Evolutionary conservation across 2,888 invertebrate species (phyloP).

Genomic region (Brachynemurus nebulosus): DNA sequence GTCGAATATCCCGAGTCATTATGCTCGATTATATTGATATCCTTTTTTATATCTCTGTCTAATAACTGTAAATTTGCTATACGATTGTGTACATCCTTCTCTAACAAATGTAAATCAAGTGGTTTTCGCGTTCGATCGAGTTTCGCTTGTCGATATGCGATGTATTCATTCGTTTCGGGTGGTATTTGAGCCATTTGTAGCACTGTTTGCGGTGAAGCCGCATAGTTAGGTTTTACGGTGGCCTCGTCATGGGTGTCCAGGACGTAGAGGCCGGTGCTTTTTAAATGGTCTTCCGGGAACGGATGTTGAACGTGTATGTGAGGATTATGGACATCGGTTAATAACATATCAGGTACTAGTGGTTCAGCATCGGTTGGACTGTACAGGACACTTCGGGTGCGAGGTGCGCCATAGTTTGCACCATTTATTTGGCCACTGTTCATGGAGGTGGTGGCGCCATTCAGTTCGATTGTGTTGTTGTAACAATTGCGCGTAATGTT

Average conservation of each 20-base stretch:
- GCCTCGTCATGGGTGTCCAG: constrained; percentile 1
- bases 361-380: constrained; percentile 30
- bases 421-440: neutral
- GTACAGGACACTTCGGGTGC: constrained; percentile 36
- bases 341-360: neutral
- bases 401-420: constrained; percentile 12
- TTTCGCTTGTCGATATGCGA: neutral
- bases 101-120: constrained; percentile 6
- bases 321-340: constrained; percentile 3
- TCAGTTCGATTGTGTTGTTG: neutral
- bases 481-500: constrained; percentile 25
- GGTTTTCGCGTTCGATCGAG: neutral
- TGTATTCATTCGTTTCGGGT: neutral
- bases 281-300: neutral
- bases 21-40: constrained; percentile 49
- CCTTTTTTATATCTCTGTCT: constrained; percentile 12
- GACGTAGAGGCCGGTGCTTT: neutral
- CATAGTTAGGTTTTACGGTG: neutral
- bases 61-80: constrained; percentile 10
- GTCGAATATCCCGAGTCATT: constrained; percentile 81
- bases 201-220: neutral
- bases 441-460: neutral
- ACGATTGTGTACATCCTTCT: constrained; percentile 8
- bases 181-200: neutral
- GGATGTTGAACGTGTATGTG: constrained; percentile 8